Evolutionary conservation across 2,113 vertebrate genomes (phyloP).

Genomic region (Pluvialis apricaria): DNA sequence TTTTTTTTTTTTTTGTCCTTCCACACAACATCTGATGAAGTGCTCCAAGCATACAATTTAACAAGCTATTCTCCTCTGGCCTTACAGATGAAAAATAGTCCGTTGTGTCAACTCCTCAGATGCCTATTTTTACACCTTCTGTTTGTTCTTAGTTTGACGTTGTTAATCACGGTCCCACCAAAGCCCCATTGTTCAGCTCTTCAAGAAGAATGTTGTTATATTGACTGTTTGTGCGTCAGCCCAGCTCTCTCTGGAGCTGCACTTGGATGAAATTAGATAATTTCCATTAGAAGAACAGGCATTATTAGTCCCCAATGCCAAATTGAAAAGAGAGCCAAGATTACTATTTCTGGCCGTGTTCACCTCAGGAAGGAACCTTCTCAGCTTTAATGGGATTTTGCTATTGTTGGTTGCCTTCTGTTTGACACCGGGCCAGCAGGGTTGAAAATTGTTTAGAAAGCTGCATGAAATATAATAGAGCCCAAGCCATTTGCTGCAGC

Average conservation of each 20-base stretch:
- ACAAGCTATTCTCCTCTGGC: conserved; percentile 53
- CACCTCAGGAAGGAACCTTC: conserved; percentile 98
- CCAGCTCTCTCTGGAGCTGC: conserved; percentile 80
- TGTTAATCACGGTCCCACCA: conserved; percentile 75
- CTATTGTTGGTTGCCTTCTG: conserved; percentile 97
- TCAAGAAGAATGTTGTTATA: conserved; percentile 88
- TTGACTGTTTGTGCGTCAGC: conserved; percentile 83
- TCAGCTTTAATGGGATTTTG: conserved; percentile 95
- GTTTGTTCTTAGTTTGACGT: conserved; percentile 82
- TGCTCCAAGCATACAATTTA: conserved; percentile 35
- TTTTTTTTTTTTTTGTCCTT: not conserved
- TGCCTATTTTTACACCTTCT: conserved; percentile 84
- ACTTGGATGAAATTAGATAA: conserved; percentile 89
- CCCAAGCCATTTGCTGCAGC: conserved; percentile 75
- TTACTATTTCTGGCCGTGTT: conserved; percentile 95
- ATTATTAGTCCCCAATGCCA: conserved; percentile 90
- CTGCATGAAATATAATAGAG: conserved; percentile 85
- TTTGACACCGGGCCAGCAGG: conserved; percentile 87
- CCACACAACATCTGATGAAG: conserved; percentile 47
- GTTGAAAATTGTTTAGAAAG: conserved; percentile 82
- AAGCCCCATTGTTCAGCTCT: conserved; percentile 84
- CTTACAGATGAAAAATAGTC: conserved; percentile 69
- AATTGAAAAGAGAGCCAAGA: conserved; percentile 83
- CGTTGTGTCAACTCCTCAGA: conserved; percentile 68
- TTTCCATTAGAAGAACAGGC: conserved; percentile 89